Evolutionary conservation across 2,888 invertebrate species (phyloP).

Genomic region (Cetonia aurata): DNA sequence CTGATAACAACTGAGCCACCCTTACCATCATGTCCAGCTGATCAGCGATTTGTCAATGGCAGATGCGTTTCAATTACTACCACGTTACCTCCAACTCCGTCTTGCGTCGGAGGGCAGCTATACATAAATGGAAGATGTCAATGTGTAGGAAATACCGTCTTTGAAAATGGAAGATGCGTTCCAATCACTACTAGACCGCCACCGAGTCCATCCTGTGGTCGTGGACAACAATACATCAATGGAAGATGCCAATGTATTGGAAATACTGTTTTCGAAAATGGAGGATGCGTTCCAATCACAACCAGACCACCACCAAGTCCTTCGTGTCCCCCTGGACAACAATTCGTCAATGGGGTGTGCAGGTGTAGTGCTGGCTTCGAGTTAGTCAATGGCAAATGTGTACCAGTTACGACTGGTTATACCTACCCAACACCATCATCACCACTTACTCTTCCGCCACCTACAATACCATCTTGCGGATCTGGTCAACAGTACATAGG

Average conservation of each 20-base stretch:
- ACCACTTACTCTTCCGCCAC: neutral
- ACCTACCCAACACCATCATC: neutral
- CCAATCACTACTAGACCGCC: conserved; percentile 11
- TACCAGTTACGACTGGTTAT: neutral
- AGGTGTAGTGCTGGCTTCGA: too few relatives aligned
- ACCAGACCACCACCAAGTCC: conserved; percentile 1
- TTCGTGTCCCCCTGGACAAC: conserved; percentile 10
- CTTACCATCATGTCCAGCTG: conserved; percentile 3
- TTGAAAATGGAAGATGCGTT: conserved; percentile 35
- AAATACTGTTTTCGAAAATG: conserved; percentile 17
- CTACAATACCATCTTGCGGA: conserved; percentile 8
- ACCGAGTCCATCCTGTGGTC: neutral
- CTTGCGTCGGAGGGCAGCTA: conserved; percentile 19
- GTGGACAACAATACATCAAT: conserved; percentile 13
- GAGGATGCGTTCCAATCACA: conserved; percentile 30
- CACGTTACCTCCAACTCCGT: conserved; percentile 26
- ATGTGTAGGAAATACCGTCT: conserved; percentile 21
- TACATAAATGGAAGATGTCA: conserved; percentile 37
- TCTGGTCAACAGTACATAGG: conserved; percentile 20
- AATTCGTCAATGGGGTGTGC: conserved; percentile 11
- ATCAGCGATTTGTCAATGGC: conserved; percentile 19
- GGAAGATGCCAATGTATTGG: neutral
- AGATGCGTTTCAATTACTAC: conserved; percentile 10
- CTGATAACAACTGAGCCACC: neutral
- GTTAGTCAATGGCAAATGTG: too few relatives aligned